Evolutionary conservation across 2,888 invertebrate species (phyloP), one percentile per base, ranked within the genome.

Genomic region (Agrochola circellaris): DNA sequence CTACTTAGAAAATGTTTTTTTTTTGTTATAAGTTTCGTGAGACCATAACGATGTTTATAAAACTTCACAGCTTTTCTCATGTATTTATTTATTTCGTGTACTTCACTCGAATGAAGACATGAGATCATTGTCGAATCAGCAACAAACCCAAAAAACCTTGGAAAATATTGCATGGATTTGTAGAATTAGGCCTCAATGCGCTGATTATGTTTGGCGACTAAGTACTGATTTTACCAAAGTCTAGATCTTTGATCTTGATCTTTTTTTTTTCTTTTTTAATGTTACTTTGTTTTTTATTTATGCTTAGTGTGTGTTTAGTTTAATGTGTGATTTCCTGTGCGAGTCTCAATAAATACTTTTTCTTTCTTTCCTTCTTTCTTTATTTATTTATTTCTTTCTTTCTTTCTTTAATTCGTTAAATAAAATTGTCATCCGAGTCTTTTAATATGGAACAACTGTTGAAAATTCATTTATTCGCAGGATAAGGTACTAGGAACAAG

Each of bases 1-100:
- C 38, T 51, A 48, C 58, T n/a, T 81, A 30, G 11, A 72, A 58
- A 71, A 51, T 51, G 38, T 48, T 15, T 54, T n/a, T 26, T 26
- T 26, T 38, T 48, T 4, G 45, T 68, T 30, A 30, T n/a, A 58
- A 80, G 26, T 72, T 71, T 81, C 0, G 4, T n/a, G 38, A 30
- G 5, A 38, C 4, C 30, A 23, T 51, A 30, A 60, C 48, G 20
- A 51, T 73, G 48, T 73, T 51, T 60, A 6, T n/a, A n/a, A 26
- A 58, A 58, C 20, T 58, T 71, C 26, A 15, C 3, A n/a, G 20
- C 9, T n/a, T 30, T 58, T 60, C 2, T 15, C 0, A 11, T 15
- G n/a, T 30, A 51, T n/a, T 58, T 51, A 38, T 48, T 80, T 48
- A 20, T 42, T 81, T 51, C 0, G 17, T 11, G 0, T 9, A 13